Base-by-base conservation (phyloP, 1,140 invertebrate species). In the Scaptomyza hsui region DNA sequence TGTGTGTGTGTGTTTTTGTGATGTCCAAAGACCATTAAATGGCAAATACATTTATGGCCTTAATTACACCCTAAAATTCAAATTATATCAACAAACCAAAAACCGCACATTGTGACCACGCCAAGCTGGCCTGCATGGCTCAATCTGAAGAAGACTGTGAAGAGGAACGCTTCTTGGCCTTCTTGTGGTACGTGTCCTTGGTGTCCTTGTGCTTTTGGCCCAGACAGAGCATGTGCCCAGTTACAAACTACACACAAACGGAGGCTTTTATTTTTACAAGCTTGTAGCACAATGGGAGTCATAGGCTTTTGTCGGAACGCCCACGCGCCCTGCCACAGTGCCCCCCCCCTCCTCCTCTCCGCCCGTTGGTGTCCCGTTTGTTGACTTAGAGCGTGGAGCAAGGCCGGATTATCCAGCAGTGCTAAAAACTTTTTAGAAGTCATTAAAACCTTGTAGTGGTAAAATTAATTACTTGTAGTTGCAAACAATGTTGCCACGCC, bases 401-500 rank as follows among this genome's bases (percentile, higher is more conserved):
- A 48, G 72, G 64, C 61, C 83, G 78, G 83, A 89, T 89, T 79
- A 89, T 89, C 83, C 83, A 89, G 72, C 76, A 89, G 81, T 80
- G 83, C 79, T 89, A 83, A 89, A 89, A 88, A 88, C 72, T 90
- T 90, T 85, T 85, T 89, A 90, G 83, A 81, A 90, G 89, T 90
- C 89, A 90, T 90, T 90, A 90, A 90, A 90, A 76, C 79, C 89
- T 90, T 90, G 89, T 90, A 90, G 89, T 90, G 89, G 89, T 90
- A 89, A 90, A 90, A 90, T 90, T 90, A 90, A 90, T 90, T 90
- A 90, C 89, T 90, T 90, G 89, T 90, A 90, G 89, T 90, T 90
- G 83, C 77, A 85, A 89, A 89, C 89, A 90, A 90, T 90, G 83
- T 90, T 78, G 76, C 88, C 71, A 77, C 75, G 89, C 88, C 82